Evolutionary conservation across 1,140 invertebrate genomes (phyloP), one percentile per base, ranked within the genome.

Genomic region (Dinothrombium tinctorium): DNA sequence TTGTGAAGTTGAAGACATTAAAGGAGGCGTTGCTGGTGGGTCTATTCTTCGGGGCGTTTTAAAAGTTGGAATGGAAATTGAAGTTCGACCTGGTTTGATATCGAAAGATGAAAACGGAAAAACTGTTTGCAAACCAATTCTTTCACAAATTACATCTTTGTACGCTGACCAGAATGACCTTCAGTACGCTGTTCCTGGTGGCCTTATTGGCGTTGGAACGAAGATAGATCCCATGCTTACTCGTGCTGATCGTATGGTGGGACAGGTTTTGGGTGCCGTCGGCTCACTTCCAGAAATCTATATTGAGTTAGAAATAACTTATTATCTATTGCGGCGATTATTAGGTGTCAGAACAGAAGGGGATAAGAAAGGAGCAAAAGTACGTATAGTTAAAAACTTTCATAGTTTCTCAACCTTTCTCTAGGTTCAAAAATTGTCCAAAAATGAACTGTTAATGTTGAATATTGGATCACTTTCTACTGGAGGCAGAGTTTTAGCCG

Each of bases 391-490:
- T 36, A 20, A 19, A 5, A n/a, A n/a, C n/a, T n/a, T n/a, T n/a
- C n/a, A n/a, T n/a, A n/a, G n/a, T n/a, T n/a, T 37, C 9, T 48
- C 37, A 25, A 12, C 19, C 7, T 47, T 47, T 41, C 40, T 47
- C 15, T 54, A 77, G 72, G 76, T 81, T 32, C 71, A 86, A 58
- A 89, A 89, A 55, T 57, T 94, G 42, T 66, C 76, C 3, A 86
- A 75, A 55, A 74, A 71, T 50, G 87, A 94, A 65, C 72, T 94
- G 24, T 61, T 99, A 22, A 71, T 99, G 60, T 86, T 99, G 1
- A 99, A 99, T 61, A 99, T 99, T 58, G 94, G 94, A 7, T 98
- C 92, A 0, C 60, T 99, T 33, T 96, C 90, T 46, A 98, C 92
- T 19, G 94, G 94, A 33, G 90, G 92, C 4, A 67, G 86, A 50